A percentile compares a stretch with the other conserved stretches of the same genome.
Conservation (phyloP, 2,888 invertebrate genomes). For the Trichacis sp. region DNA sequence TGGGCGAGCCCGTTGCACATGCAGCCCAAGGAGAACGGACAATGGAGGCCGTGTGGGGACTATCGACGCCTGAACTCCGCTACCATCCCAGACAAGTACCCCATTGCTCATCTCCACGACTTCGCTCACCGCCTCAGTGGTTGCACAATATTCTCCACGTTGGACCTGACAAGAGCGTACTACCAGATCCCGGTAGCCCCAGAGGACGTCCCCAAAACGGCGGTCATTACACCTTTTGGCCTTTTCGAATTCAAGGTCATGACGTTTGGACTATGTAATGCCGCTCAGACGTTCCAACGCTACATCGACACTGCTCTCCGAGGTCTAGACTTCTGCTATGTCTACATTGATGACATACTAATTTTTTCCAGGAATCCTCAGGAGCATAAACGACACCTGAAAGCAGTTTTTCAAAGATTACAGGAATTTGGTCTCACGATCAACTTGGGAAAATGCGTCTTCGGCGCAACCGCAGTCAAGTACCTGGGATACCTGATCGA, state of each 20-base stretch:
- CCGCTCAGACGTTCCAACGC: slow-evolving; percentile 26
- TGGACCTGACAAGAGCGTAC: slow-evolving; percentile 25
- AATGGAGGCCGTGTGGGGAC: slow-evolving; percentile 28
- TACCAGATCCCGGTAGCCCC: slow-evolving; percentile 28
- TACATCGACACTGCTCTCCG: slow-evolving; percentile 12
- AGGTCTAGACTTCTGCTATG: slow-evolving; percentile 12
- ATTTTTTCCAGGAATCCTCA: slow-evolving; percentile 11
- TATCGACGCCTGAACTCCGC: slow-evolving; percentile 19
- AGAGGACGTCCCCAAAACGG: slow-evolving; percentile 28
- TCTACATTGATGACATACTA: slow-evolving; percentile 24
- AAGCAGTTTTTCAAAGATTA: slow-evolving; percentile 6
- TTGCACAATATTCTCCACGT: slow-evolving; percentile 17
- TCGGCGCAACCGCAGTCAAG: not conserved
- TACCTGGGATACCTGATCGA: slow-evolving; percentile 19
- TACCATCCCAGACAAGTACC: slow-evolving; percentile 27
- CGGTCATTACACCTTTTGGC: slow-evolving; percentile 18
- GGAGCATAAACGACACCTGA: slow-evolving; percentile 21
- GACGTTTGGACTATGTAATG: slow-evolving; percentile 25
- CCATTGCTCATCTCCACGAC: slow-evolving; percentile 26
- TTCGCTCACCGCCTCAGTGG: slow-evolving; percentile 13
- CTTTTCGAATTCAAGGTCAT: slow-evolving; percentile 8
- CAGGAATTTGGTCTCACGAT: slow-evolving; percentile 3
- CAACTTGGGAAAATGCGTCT: slow-evolving; percentile 11
- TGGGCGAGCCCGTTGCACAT: slow-evolving; percentile 49
- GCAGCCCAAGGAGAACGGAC: slow-evolving; percentile 15